Base-by-base conservation (phyloP, 2,797 vertebrate species). In the Cryptoprocta ferox region DNA sequence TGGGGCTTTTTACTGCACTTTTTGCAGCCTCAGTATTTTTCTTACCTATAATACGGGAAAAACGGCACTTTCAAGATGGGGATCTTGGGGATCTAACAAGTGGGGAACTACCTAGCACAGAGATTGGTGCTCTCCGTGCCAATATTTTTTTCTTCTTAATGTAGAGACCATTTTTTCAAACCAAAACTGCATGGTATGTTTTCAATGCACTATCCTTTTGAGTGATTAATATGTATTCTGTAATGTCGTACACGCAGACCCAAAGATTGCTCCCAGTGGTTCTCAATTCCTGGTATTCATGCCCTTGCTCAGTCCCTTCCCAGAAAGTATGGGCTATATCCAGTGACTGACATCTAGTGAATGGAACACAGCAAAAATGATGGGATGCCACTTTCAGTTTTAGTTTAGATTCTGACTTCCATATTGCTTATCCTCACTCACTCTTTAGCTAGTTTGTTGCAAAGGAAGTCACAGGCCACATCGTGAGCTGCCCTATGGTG, bases 291-390 rank as follows among this genome's bases (percentile, higher is more conserved):
- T 26, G 26, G 18, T 2, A 15, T 50, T 13, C 28, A 35, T 63
- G 30, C 0, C 21, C 8, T 75, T 37, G 19, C 19, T n/a, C 8
- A 24, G 10, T 70, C 13, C 2, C 4, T 80, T 76, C 16, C n/a
- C 5, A 0, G 35, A 15, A 3, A 78, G 12, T 71, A 32, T 9
- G 32, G 32, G 0, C 24, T 45, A 1, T 10, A 35, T 2, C 18
- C 78, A 53, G 50, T 63, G 10, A 61, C 11, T 39, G 16, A 53
- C 13, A 65, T 56, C 7, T 85, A 70, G 65, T 80, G 42, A 30
- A 35, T 24, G 39, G 4, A 68, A 76, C 19, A 76, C 13, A 71
- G 53, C 3, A 63, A 70, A 42, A 56, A 28, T 59, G 8, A n/a
- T 3, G 11, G 0, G 5, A 30, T 14, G 30, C 13, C 56, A 45